Evolutionary conservation across 2,888 invertebrate species (phyloP).

Genomic region (Trilocha varians): DNA sequence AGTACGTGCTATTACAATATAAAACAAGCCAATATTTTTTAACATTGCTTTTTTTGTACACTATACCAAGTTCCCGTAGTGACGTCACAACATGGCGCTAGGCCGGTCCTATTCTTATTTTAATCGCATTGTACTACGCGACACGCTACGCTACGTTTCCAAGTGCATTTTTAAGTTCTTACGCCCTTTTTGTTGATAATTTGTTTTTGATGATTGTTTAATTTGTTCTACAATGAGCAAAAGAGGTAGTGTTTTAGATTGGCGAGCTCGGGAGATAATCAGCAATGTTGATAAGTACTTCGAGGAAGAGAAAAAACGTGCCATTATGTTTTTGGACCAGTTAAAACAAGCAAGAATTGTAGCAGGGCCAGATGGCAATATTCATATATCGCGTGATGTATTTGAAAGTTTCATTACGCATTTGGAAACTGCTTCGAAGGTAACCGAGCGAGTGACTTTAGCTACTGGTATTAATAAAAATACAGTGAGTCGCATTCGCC

Average conservation of each 20-base stretch:
- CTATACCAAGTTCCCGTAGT: too few species aligned
- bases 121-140: too few species aligned
- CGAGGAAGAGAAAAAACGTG: neutral
- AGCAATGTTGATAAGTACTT: slow-evolving; percentile 1
- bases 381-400: slow-evolving; percentile 3
- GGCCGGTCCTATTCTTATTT: too few species aligned
- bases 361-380: slow-evolving; percentile 1
- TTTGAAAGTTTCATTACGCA: slow-evolving; percentile 1
- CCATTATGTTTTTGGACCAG: neutral
- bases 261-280: slow-evolving; percentile 1
- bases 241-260: neutral
- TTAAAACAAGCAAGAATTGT: slow-evolving; percentile 2
- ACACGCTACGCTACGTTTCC: too few species aligned
- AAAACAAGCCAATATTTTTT: too few species aligned
- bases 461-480: slow-evolving; percentile 6
- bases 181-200: too few species aligned
- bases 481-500: slow-evolving; percentile 4
- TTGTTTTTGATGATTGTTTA: neutral
- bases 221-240: slow-evolving; percentile 1
- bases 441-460: slow-evolving; percentile 6
- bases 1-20: too few species aligned
- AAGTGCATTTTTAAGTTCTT: too few species aligned
- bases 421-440: slow-evolving; percentile 3
- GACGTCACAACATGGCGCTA: too few species aligned
- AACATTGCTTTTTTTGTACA: too few species aligned